Evolutionary conservation across 2,888 invertebrate genomes (phyloP), one percentile per base, ranked within the genome.

Genomic region (Mimumesa dahlbomi): DNA sequence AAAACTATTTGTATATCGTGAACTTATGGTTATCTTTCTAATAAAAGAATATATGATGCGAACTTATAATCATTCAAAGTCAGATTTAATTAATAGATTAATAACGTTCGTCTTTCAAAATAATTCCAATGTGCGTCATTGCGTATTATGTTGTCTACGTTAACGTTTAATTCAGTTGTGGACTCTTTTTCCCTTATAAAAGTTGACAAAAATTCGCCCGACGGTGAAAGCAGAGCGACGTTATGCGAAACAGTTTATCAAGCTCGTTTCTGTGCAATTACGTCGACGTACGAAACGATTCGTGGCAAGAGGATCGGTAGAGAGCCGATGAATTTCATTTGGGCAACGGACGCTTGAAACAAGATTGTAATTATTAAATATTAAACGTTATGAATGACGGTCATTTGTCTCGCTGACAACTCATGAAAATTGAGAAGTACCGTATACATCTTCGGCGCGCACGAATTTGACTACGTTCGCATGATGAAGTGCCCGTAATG

Each of bases 311-410:
- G 25, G 25, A 25, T n/a, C n/a, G n/a, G n/a, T 43, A 54, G 42
- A 42, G 31, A 54, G 21, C 13, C 16, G n/a, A 13, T 9, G 54
- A 13, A 43, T 21, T 19, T 45, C 34, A 34, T 34, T 34, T 45
- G 34, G 29, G 22, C 34, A 56, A 56, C 43, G 19, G n/a, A 9
- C 29, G n/a, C 9, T 3, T 9, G 6, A 11, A 2, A 43, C 31
- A 43, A 21, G n/a, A 45, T 34, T 45, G 56, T 45, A 56, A 36
- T 56, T 34, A 56, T 56, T 45, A 56, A 56, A 56, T 56, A 34
- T 45, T 54, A 45, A 45, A 56, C 16, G 22, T 56, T 56, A 22
- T 21, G 16, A 34, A 56, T 34, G 34, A 9, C 19, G 2, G 21
- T 14, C 31, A 43, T 54, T 21, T 56, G 56, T 56, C 34, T 31